phyloP scores from a whole-genome alignment of 1,140 invertebrate genomes.

The Heterodera schachtii region DNA sequence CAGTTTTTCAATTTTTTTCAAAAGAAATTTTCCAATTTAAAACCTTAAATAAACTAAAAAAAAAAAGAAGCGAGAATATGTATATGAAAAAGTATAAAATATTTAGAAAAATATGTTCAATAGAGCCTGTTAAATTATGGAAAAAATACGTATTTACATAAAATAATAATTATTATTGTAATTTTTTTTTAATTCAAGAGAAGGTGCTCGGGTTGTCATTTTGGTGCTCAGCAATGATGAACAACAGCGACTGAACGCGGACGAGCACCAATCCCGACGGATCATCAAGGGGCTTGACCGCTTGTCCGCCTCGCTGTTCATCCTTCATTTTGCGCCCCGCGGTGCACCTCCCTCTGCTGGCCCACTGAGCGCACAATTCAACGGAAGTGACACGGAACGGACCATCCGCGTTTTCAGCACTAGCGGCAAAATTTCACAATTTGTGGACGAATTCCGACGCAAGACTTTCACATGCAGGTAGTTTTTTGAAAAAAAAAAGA shows the following conservation, averaged over 20 bases:
- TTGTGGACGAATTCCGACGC: slow-evolving; percentile 25
- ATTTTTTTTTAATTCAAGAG: neutral
- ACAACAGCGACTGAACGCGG: neutral
- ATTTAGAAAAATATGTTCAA: too few relatives aligned
- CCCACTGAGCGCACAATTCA: slow-evolving; percentile 3
- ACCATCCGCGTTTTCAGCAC: slow-evolving; percentile 13
- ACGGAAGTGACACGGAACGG: neutral
- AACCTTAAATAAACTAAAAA: too few relatives aligned
- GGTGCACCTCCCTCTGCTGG: neutral
- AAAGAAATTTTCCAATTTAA: too few relatives aligned
- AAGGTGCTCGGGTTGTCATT: neutral
- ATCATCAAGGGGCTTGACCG: neutral
- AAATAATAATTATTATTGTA: neutral
- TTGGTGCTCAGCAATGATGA: slow-evolving; percentile 12
- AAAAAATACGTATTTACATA: too few relatives aligned
- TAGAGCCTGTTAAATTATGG: too few relatives aligned
- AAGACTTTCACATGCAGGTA: slow-evolving; percentile 11
- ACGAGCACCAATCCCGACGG: neutral
- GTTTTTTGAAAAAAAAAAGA: neutral
- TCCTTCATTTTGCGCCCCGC: neutral
- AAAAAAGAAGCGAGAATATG: too few relatives aligned
- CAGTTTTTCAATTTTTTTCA: too few relatives aligned
- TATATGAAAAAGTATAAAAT: too few relatives aligned
- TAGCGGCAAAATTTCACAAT: slow-evolving; percentile 16
- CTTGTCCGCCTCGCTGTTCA: slow-evolving; percentile 7